Conservation (phyloP, 2,113 vertebrate genomes). For the Urocitellus parryii region DNA sequence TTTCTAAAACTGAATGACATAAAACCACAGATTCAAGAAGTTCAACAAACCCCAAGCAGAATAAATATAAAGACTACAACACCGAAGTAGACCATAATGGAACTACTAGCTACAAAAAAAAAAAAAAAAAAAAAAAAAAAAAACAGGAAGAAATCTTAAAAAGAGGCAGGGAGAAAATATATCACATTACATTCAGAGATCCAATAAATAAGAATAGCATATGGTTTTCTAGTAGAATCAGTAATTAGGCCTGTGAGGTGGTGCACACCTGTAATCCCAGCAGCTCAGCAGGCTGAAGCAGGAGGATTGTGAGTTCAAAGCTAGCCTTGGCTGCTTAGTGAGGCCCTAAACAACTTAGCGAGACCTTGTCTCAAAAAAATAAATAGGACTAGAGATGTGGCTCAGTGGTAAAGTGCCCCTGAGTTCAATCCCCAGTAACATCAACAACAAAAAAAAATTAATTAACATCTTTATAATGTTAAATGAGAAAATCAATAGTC, state of each 20-base stretch:
- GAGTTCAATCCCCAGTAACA: too few relatives aligned
- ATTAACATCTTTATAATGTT: not conserved
- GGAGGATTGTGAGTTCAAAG: too few relatives aligned
- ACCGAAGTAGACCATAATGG: not conserved
- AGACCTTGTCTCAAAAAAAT: too few relatives aligned
- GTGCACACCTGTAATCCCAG: too few relatives aligned
- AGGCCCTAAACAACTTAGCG: too few relatives aligned
- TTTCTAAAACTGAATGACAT: not conserved
- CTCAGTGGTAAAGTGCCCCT: too few relatives aligned
- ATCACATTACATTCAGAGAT: not conserved
- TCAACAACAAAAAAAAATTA: not conserved
- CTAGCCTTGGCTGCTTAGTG: too few relatives aligned
- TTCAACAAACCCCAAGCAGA: not conserved
- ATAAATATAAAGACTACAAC: not conserved
- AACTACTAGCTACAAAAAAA: not conserved
- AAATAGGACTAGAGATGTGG: too few relatives aligned
- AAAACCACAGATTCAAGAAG: not conserved
- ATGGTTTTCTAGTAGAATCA: not conserved
- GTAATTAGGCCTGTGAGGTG: too few relatives aligned
- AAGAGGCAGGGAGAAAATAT: not conserved
- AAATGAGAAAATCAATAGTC: slow-evolving; percentile 35
- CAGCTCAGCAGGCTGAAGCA: too few relatives aligned
- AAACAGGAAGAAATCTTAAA: not conserved
- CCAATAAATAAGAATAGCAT: not conserved
- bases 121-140: not conserved